phyloP scores from a whole-genome alignment of 2,113 vertebrate genomes.

The Corythaixoides concolor region DNA sequence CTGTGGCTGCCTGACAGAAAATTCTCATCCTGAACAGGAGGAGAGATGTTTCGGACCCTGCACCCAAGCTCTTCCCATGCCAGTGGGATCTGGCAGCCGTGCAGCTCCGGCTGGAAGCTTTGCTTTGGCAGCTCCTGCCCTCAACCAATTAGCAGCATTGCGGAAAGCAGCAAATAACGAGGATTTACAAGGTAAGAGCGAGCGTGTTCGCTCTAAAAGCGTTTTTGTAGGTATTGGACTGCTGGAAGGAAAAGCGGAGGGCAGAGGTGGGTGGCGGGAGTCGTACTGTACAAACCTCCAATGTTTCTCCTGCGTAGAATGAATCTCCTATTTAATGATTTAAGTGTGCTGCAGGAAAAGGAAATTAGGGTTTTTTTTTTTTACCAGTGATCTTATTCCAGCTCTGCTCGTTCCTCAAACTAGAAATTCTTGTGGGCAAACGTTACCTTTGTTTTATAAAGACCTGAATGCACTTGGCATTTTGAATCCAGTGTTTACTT shows the following conservation, averaged over 20 bases:
- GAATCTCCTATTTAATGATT: background rate
- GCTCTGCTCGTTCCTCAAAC: background rate
- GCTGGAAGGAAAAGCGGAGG: background rate
- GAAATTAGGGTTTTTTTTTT: background rate
- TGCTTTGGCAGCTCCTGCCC: background rate
- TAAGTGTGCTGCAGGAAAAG: background rate
- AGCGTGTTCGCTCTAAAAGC: background rate
- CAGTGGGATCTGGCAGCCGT: background rate
- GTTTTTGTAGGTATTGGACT: rapidly evolving
- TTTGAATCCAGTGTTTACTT: background rate
- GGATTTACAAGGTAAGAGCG: background rate
- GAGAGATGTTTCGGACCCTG: background rate
- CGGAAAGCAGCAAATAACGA: background rate
- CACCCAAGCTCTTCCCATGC: background rate
- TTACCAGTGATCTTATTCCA: background rate
- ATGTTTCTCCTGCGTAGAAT: rapidly evolving
- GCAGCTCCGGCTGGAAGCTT: background rate
- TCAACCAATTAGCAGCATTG: background rate
- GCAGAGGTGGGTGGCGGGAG: background rate
- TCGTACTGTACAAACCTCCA: background rate
- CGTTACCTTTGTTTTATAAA: background rate
- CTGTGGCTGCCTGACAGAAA: background rate
- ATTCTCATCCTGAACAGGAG: background rate
- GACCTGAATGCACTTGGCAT: rapidly evolving
- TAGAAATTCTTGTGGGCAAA: background rate